Evolutionary conservation across 2,113 vertebrate genomes (phyloP).

Genomic region (Grammomys dolichurus): DNA sequence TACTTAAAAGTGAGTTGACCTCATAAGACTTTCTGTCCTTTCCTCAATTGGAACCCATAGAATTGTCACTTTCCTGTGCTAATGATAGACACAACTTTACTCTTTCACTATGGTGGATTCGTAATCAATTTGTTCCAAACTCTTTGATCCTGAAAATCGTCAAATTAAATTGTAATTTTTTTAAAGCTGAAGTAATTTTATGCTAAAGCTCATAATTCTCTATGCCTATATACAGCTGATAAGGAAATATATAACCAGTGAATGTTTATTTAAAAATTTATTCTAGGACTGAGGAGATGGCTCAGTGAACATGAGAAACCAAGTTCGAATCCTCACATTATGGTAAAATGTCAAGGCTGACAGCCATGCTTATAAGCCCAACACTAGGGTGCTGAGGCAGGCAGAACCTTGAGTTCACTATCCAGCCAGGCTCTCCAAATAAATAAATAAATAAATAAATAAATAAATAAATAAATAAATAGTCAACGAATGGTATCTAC

Average conservation of each 20-base stretch:
- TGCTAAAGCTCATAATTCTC: slow-evolving; percentile 8
- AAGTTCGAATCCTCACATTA: no score
- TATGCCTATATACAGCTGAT: neutral
- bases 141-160: slow-evolving; percentile 57
- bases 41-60: neutral
- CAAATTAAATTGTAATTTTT: slow-evolving; percentile 56
- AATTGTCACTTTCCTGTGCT: neutral
- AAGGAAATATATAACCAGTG: slow-evolving; percentile 24
- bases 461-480: no score
- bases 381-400: neutral
- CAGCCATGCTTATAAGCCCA: neutral
- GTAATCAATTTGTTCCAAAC: slow-evolving; percentile 34
- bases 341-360: neutral
- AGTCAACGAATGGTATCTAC: neutral
- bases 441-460: no score
- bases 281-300: neutral
- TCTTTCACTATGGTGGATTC: slow-evolving; percentile 46
- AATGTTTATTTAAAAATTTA: neutral
- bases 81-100: neutral
- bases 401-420: neutral
- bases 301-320: no score
- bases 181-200: slow-evolving; percentile 54
- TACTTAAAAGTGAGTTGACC: slow-evolving; percentile 41
- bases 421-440: no score
- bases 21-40: slow-evolving; percentile 37